phyloP scores from a whole-genome alignment of 2,888 invertebrate genomes.

The Drosophila trichaetosa region DNA sequence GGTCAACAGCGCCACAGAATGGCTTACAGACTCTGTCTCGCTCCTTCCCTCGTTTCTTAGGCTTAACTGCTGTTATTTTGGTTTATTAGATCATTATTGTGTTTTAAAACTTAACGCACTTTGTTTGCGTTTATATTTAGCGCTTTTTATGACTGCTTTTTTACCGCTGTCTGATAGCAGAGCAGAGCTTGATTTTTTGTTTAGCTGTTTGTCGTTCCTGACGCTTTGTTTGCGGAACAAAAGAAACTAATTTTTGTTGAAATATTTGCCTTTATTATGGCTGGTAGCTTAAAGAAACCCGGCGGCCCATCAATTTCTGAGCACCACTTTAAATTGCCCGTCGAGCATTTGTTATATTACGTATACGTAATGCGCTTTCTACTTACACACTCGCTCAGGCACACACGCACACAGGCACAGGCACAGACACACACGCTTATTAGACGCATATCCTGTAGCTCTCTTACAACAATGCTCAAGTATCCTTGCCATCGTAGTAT shows the following conservation, averaged over 20 bases:
- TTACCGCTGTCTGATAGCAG: slow-evolving; percentile 34
- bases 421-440: slow-evolving; percentile 59
- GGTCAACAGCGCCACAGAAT: slow-evolving; percentile 9
- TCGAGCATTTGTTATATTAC: slow-evolving; percentile 55
- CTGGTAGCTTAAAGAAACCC: slow-evolving; percentile 28
- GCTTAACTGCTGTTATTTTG: neutral
- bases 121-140: slow-evolving; percentile 20
- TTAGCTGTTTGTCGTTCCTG: neutral
- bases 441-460: slow-evolving; percentile 73
- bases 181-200: slow-evolving; percentile 21
- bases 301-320: slow-evolving; percentile 27
- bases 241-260: slow-evolving; percentile 55
- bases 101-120: slow-evolving; percentile 22
- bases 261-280: slow-evolving; percentile 57
- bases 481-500: slow-evolving; percentile 33
- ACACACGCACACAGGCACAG: neutral
- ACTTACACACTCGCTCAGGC: slow-evolving; percentile 17
- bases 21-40: slow-evolving; percentile 16
- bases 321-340: slow-evolving; percentile 57
- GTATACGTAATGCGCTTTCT: slow-evolving; percentile 74
- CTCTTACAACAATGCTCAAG: slow-evolving; percentile 69
- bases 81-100: slow-evolving; percentile 8
- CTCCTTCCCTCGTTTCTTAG: neutral
- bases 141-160: slow-evolving; percentile 27
- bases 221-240: slow-evolving; percentile 37